A percentile compares a stretch with the other conserved stretches of the same genome.
These are phyloP conservation scores for Unio delphinus DNA, from an alignment of 2,888 invertebrate species.

Conservation along the genomic window DNA sequence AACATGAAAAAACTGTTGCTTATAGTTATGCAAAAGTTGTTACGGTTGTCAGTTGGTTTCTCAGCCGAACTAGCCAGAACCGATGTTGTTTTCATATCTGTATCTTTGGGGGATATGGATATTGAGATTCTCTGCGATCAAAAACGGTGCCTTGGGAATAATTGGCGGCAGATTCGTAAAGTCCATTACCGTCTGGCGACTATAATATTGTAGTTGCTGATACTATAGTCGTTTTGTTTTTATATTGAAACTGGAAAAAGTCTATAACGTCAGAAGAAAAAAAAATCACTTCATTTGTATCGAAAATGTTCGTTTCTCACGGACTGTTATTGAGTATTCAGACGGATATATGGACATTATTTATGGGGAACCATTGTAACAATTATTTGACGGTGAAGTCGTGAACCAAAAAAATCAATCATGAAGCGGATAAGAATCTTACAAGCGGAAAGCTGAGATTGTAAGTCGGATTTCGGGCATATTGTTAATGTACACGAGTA, in stretches of 20 bases:
- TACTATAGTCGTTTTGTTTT: constrained; percentile 14
- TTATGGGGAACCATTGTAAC: constrained; percentile 9
- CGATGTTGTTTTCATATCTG: background rate
- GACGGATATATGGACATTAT: constrained; percentile 9
- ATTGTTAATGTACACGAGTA: constrained; percentile 14
- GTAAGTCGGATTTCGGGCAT: constrained; percentile 2
- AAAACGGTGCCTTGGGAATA: constrained; percentile 9
- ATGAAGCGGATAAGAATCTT: constrained; percentile 15
- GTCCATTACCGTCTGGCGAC: constrained; percentile 21
- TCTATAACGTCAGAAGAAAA: no score
- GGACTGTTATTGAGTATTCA: background rate
- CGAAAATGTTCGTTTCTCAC: background rate
- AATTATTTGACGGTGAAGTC: constrained; percentile 1
- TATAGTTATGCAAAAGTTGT: constrained; percentile 8
- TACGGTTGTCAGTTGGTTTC: constrained; percentile 16
- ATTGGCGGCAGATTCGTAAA: constrained; percentile 11
- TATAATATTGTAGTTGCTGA: constrained; percentile 18
- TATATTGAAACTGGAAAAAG: constrained; percentile 1
- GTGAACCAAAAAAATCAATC: constrained; percentile 9
- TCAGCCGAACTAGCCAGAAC: constrained; percentile 9
- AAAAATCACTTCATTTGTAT: constrained; percentile 3
- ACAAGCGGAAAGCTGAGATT: constrained; percentile 13
- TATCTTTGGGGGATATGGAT: no score
- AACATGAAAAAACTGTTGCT: constrained; percentile 4
- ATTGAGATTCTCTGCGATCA: no score